Percentiles rank a stretch among this genome's conserved stretches.
Evolutionary conservation across 2,113 vertebrate species (phyloP).

Genomic region (Martes martes): DNA sequence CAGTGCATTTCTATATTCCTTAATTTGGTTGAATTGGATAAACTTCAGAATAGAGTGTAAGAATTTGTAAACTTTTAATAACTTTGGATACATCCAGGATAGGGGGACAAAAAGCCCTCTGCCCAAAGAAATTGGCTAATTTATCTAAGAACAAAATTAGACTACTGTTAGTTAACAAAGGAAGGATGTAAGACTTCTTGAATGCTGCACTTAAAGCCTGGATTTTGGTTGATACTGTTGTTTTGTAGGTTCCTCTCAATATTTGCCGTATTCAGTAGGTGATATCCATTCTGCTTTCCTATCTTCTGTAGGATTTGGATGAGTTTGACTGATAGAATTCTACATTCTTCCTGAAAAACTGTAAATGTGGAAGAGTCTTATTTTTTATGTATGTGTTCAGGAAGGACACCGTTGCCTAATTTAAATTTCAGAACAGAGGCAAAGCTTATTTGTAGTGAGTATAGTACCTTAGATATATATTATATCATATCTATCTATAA

Average conservation of each 20-base stretch:
- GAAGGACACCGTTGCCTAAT: constrained; percentile 4
- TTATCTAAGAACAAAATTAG: background rate
- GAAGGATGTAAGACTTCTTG: background rate
- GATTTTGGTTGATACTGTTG: background rate
- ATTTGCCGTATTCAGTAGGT: constrained; percentile 10
- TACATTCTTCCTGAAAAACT: background rate
- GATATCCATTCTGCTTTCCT: background rate
- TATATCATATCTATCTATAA: background rate
- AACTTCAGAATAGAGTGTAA: background rate
- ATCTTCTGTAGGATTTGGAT: background rate
- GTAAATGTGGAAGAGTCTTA: background rate
- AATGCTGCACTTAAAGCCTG: background rate
- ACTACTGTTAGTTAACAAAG: background rate
- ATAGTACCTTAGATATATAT: background rate
- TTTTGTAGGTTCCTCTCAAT: background rate
- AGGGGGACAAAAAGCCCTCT: background rate
- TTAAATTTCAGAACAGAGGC: constrained; percentile 34
- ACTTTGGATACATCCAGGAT: background rate
- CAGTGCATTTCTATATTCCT: background rate
- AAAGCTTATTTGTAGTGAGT: constrained; percentile 13
- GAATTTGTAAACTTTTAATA: background rate
- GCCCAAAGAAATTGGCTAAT: background rate
- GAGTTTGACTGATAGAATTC: background rate
- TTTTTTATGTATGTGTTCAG: background rate
- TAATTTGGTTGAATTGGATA: constrained; percentile 34